Conservation (phyloP, 2,797 vertebrate genomes). For the Champsocephalus gunnari region DNA sequence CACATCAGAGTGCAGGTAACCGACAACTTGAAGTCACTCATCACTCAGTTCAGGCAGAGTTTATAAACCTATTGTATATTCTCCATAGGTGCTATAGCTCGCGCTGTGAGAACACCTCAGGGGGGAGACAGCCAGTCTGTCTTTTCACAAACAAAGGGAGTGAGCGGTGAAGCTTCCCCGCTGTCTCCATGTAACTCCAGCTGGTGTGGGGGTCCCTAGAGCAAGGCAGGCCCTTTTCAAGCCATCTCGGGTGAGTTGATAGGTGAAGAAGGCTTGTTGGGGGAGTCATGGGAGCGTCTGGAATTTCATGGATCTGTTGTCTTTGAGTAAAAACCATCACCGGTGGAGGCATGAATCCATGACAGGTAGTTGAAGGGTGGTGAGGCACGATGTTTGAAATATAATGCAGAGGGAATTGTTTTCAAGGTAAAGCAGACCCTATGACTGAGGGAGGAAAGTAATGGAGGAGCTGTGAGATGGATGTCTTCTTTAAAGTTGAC, state of each 20-base stretch:
- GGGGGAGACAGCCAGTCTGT: conserved; percentile 14
- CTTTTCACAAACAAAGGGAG: conserved; percentile 38
- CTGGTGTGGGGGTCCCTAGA: conserved; percentile 29
- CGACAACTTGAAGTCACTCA: conserved; percentile 1
- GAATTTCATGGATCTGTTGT: conserved; percentile 32
- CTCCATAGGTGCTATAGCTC: conserved; percentile 16
- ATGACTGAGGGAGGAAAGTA: conserved; percentile 5
- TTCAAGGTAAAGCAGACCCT: conserved; percentile 4
- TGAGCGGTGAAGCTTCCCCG: conserved; percentile 25
- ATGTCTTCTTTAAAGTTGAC: background rate
- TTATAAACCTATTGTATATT: conserved; percentile 45
- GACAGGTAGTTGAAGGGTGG: conserved; percentile 2
- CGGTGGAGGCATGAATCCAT: conserved; percentile 18
- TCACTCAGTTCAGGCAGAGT: conserved; percentile 25
- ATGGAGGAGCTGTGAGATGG: background rate
- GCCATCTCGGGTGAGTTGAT: conserved; percentile 39
- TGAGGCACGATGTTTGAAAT: conserved; percentile 6
- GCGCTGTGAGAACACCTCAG: conserved; percentile 16
- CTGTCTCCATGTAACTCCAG: conserved; percentile 38
- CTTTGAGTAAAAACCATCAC: conserved; percentile 35
- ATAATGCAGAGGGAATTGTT: conserved; percentile 16
- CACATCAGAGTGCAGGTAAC: background rate
- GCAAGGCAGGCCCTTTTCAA: conserved; percentile 33
- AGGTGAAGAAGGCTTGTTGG: conserved; percentile 25
- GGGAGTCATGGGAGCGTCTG: conserved; percentile 19